Percentiles rank a stretch among this genome's conserved stretches.
phyloP scores from a whole-genome alignment of 2,797 vertebrate species.

The Muscicapa striata region DNA sequence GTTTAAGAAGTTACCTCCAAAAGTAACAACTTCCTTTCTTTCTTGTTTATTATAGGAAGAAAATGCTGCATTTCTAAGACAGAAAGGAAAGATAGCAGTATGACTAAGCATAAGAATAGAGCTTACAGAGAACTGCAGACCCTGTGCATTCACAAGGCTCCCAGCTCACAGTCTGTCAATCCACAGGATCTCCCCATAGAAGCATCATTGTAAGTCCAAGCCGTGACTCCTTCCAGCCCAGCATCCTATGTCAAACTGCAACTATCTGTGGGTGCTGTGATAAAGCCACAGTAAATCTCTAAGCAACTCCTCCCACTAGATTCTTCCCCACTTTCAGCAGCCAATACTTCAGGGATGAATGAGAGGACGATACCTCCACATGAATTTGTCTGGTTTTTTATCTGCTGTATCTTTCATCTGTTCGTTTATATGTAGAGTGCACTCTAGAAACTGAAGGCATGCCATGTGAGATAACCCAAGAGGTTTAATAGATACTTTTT shows the following conservation, averaged over 20 bases:
- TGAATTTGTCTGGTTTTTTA: not conserved
- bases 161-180: not conserved
- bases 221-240: not conserved
- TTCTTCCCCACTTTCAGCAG: not conserved
- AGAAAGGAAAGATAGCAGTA: not conserved
- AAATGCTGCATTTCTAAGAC: not conserved
- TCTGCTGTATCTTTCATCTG: not conserved
- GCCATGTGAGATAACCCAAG: not conserved
- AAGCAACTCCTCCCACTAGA: not conserved
- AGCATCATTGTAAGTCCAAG: not conserved
- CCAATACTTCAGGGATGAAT: not conserved
- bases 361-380: not conserved
- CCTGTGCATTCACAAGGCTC: not conserved
- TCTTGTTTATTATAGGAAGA: not conserved
- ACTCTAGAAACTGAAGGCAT: not conserved
- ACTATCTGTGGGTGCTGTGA: no score
- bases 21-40: not conserved
- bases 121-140: not conserved
- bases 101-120: not conserved
- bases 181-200: not conserved
- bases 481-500: not conserved
- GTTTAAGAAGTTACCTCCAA: not conserved
- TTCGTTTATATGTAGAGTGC: not conserved
- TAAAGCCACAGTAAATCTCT: not conserved
- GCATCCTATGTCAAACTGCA: not conserved